phyloP scores from a whole-genome alignment of 2,888 invertebrate species.

The Limnephilus lunatus region DNA sequence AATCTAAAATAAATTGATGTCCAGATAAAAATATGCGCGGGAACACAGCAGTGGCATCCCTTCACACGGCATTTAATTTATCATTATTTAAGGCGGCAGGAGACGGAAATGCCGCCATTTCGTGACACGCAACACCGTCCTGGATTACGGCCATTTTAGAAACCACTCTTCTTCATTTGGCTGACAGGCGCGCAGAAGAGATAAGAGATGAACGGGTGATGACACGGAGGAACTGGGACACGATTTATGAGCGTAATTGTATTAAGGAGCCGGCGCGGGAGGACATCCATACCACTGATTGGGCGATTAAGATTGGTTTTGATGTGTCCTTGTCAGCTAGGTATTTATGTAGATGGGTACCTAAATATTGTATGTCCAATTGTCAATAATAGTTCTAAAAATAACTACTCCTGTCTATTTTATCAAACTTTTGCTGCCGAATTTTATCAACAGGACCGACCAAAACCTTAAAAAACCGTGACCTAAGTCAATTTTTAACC shows the following conservation, averaged over 20 bases:
- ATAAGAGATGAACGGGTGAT: constrained; percentile 21
- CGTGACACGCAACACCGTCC: constrained; percentile 24
- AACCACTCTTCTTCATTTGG: constrained; percentile 72
- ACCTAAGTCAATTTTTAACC: too few relatives aligned
- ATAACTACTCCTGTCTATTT: background rate
- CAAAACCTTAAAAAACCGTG: too few relatives aligned
- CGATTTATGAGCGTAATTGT: constrained; percentile 31
- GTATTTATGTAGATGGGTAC: background rate
- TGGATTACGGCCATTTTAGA: constrained; percentile 68
- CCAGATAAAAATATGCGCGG: constrained; percentile 67
- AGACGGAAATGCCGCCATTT: constrained; percentile 19
- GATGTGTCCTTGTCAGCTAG: background rate
- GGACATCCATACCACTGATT: background rate
- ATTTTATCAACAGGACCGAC: too few relatives aligned
- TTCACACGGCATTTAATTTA: constrained; percentile 71
- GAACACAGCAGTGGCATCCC: constrained; percentile 73
- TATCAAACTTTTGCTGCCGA: too few relatives aligned
- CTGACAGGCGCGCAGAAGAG: constrained; percentile 68
- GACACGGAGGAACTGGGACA: constrained; percentile 40
- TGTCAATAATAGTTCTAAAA: background rate
- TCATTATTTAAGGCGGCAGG: constrained; percentile 21
- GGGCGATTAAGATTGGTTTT: background rate
- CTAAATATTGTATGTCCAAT: background rate
- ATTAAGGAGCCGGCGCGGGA: background rate
- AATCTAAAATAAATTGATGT: constrained; percentile 34